Percentiles rank a stretch among this genome's conserved stretches.
Conservation (phyloP, 2,113 vertebrate species). For the Odocoileus virginianus region DNA sequence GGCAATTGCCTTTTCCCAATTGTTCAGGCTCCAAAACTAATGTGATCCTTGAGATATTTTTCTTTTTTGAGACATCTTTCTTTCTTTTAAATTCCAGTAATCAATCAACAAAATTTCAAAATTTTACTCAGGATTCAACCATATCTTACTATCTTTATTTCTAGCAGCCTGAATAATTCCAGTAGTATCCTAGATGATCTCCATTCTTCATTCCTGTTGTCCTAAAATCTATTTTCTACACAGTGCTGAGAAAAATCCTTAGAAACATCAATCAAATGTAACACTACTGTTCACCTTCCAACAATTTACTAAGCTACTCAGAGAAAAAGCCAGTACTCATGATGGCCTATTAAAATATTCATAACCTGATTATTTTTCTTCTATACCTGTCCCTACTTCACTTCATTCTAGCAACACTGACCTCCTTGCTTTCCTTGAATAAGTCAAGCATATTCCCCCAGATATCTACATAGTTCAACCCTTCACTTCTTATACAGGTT, state of each 20-base stretch:
- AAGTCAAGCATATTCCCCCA: background rate
- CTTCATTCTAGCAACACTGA: background rate
- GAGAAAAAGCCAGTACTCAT: background rate
- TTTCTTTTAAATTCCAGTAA: background rate
- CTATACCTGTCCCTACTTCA: background rate
- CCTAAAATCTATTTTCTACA: background rate
- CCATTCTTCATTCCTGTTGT: background rate
- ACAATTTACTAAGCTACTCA: background rate
- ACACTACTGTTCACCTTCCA: background rate
- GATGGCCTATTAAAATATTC: background rate
- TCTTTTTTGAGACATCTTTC: background rate
- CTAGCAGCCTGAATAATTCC: background rate
- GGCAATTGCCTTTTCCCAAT: background rate
- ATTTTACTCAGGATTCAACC: background rate
- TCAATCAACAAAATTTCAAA: background rate
- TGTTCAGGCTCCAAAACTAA: background rate
- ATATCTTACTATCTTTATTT: background rate
- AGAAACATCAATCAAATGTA: background rate
- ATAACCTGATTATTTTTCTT: background rate
- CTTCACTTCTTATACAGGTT: background rate
- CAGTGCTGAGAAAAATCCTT: background rate
- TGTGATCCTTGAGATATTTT: background rate
- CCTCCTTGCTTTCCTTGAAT: background rate
- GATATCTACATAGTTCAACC: background rate
- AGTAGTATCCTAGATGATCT: background rate